Evolutionary conservation across 2,888 invertebrate genomes (phyloP).

Genomic region (Eupithecia inturbata): DNA sequence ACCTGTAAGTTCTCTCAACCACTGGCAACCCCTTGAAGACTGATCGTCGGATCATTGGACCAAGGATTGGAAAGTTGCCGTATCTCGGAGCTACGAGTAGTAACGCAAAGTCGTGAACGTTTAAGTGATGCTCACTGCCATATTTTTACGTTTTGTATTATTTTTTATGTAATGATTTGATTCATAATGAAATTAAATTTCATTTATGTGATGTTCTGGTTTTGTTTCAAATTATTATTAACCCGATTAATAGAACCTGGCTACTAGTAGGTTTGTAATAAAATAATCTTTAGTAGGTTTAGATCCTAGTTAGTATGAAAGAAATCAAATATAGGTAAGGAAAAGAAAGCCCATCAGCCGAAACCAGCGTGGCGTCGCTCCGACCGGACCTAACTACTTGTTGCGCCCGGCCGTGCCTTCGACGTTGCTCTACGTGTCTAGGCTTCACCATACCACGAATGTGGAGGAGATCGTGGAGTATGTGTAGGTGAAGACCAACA

Average conservation of each 20-base stretch:
- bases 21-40: conserved; percentile 2
- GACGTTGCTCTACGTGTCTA: too few species aligned
- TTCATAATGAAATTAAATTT: conserved; percentile 29
- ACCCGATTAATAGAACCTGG: neutral
- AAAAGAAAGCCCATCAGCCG: too few species aligned
- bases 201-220: conserved; percentile 9
- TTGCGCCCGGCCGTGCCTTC: too few species aligned
- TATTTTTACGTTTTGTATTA: conserved; percentile 25
- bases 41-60: neutral
- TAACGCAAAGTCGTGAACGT: conserved; percentile 7
- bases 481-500: too few species aligned
- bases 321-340: too few species aligned
- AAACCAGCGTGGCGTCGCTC: too few species aligned
- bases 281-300: too few species aligned
- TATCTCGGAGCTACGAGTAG: conserved; percentile 14
- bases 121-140: conserved; percentile 35
- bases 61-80: conserved; percentile 17
- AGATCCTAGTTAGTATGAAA: too few species aligned
- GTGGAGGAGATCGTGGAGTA: too few species aligned
- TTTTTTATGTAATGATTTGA: conserved; percentile 5
- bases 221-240: neutral
- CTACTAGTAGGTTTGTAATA: neutral
- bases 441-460: too few species aligned
- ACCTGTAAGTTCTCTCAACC: neutral
- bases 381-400: too few species aligned